phyloP scores from a whole-genome alignment of 92 coral and sea anemone genomes.

The Epizoanthus rinbou region DNA sequence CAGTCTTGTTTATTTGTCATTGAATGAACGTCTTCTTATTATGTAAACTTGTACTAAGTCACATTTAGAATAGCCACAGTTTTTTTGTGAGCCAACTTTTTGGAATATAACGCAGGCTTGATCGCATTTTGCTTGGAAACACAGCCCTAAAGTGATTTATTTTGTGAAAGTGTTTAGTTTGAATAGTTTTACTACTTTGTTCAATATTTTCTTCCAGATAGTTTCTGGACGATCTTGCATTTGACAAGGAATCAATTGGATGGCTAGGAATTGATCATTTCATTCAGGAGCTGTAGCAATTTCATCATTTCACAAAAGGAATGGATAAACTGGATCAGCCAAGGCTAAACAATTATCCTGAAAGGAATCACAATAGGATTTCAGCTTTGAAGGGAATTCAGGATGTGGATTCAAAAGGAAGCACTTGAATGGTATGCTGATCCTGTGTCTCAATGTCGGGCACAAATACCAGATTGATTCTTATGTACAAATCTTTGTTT shows the following conservation, averaged over 20 bases:
- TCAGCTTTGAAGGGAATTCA: slow-evolving; percentile 39
- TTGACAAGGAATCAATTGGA: slow-evolving; percentile 44
- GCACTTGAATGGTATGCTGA: slow-evolving; percentile 41
- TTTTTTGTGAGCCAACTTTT: no score
- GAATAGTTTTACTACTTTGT: slow-evolving; percentile 18
- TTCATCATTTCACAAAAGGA: slow-evolving; percentile 41
- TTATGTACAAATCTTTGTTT: background rate
- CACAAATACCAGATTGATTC: slow-evolving; percentile 26
- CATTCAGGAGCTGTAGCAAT: slow-evolving; percentile 46
- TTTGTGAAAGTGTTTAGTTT: background rate
- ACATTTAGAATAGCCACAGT: no score
- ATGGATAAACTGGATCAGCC: slow-evolving; percentile 31
- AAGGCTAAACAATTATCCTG: slow-evolving; percentile 2
- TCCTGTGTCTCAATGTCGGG: background rate
- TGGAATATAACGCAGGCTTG: background rate
- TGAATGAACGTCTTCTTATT: slow-evolving; percentile 4
- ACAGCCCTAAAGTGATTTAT: background rate
- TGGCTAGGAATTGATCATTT: slow-evolving; percentile 42
- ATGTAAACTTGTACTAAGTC: background rate
- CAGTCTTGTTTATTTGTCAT: background rate
- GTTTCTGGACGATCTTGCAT: slow-evolving; percentile 43
- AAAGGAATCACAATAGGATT: slow-evolving; percentile 43
- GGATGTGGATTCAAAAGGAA: slow-evolving; percentile 39
- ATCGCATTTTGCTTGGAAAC: background rate
- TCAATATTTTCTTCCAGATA: slow-evolving; percentile 43